Base-by-base conservation (phyloP, 2,113 vertebrate genomes). In the Procavia capensis region DNA sequence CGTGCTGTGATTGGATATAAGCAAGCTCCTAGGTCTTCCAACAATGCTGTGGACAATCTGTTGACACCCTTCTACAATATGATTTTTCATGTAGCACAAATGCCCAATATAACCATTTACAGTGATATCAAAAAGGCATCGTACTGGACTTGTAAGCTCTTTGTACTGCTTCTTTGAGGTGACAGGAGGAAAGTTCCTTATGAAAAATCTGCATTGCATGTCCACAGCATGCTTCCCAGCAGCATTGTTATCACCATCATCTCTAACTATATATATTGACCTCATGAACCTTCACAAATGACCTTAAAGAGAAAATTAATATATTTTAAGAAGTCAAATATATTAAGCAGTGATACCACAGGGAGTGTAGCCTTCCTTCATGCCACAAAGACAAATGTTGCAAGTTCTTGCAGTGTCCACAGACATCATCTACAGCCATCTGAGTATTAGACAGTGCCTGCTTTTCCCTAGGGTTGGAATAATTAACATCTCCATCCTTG, bases 231-330 rank as follows among this genome's bases (percentile, higher is more conserved):
- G 57, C 36, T 84, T 95, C 81, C 50, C 2, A 80, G 36, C 16
- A 94, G 76, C 59, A 91, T 31, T 74, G n/a, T 76, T 82, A 75
- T 86, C 86, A 86, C 29, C 68, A 64, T 89, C 75, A 76, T 94
- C 70, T 61, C 47, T n/a, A 94, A 94, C 75, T 95, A 80, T 41
- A 43, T 70, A 61, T 75, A 72, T 57, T 96, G 88, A 96, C 70
- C 57, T 91, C 74, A 57, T 27, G 89, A n/a, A 88, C 59, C 66
- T 96, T 96, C 76, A 93, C 76, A 85, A 93, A 75, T 89, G n/a
- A 89, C 57, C 41, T 36, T 89, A 79, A 80, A 27, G 31, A 17
- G 13, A 50, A 92, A 94, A 91, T 94, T 95, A 86, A 88, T 85
- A 78, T 74, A 68, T 93, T 90, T 79, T 90, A 81, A 86, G 25